Percentiles rank a stretch among this genome's conserved stretches.
These are phyloP conservation scores for Elegia similella DNA, from an alignment of 2,888 invertebrate species.

Conservation along the genomic window DNA sequence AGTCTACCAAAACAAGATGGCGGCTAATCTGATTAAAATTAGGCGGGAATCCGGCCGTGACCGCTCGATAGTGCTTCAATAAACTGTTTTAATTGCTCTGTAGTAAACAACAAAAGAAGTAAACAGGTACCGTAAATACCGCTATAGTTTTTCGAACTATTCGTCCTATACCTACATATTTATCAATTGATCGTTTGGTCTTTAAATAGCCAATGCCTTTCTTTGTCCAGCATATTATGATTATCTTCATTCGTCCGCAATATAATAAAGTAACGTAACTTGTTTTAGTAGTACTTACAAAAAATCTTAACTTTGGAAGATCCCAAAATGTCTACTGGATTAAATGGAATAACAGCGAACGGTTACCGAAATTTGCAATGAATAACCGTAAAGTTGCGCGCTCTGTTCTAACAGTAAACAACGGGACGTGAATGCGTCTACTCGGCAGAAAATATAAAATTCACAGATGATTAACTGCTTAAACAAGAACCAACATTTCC, in stretches of 20 bases:
- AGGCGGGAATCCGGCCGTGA: slow-evolving; percentile 35
- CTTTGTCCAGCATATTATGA: too few relatives aligned
- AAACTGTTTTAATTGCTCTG: slow-evolving; percentile 23
- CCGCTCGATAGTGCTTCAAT: slow-evolving; percentile 19
- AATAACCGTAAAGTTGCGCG: not conserved
- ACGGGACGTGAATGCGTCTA: slow-evolving; percentile 4
- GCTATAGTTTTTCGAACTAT: not conserved
- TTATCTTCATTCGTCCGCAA: too few relatives aligned
- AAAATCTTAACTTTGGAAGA: too few relatives aligned
- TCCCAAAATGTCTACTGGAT: not conserved
- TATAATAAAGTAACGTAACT: too few relatives aligned
- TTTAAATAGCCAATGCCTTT: too few relatives aligned
- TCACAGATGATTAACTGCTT: slow-evolving; percentile 53
- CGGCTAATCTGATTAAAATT: slow-evolving; percentile 33
- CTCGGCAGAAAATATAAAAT: slow-evolving; percentile 27
- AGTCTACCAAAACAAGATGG: slow-evolving; percentile 35
- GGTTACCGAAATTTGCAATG: not conserved
- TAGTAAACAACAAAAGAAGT: not conserved
- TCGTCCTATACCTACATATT: not conserved
- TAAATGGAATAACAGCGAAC: not conserved
- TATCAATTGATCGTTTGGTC: too few relatives aligned
- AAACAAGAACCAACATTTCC: slow-evolving; percentile 52
- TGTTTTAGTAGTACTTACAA: too few relatives aligned
- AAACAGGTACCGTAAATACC: too few relatives aligned
- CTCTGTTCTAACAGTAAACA: slow-evolving; percentile 6